Evolutionary conservation across 2,113 vertebrate species (phyloP).

Genomic region (Hyaena hyaena): DNA sequence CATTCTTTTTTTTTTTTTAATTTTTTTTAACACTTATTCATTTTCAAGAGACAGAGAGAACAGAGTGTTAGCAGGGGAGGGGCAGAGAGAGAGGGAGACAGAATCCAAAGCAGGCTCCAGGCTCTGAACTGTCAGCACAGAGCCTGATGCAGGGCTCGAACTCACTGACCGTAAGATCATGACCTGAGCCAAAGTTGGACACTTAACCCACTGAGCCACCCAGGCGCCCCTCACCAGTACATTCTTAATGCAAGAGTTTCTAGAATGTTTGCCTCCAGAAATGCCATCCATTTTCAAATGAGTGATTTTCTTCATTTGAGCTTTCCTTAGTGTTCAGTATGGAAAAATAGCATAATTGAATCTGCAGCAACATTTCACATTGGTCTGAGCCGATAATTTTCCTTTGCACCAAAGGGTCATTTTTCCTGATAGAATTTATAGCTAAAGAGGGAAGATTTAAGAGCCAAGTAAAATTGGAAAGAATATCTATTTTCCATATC

Average conservation of each 20-base stretch:
- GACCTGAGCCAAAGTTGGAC: too few species aligned
- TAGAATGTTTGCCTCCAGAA: slow-evolving; percentile 25
- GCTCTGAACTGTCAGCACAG: too few species aligned
- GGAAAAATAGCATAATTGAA: slow-evolving; percentile 34
- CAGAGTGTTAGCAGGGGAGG: too few species aligned
- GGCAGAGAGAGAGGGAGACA: too few species aligned
- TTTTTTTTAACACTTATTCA: too few species aligned
- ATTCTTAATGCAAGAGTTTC: background rate
- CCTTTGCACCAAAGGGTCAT: slow-evolving; percentile 23
- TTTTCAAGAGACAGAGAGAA: too few species aligned
- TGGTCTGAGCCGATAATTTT: slow-evolving; percentile 44
- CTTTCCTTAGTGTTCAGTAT: background rate
- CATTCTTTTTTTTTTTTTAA: background rate
- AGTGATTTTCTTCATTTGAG: slow-evolving; percentile 27
- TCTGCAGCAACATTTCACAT: slow-evolving; percentile 3
- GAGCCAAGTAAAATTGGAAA: background rate
- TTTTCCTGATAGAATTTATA: slow-evolving; percentile 48
- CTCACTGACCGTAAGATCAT: too few species aligned
- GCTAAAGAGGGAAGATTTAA: background rate
- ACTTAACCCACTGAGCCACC: too few species aligned
- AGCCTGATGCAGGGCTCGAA: too few species aligned
- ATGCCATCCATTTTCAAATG: slow-evolving; percentile 42
- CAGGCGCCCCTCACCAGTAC: background rate
- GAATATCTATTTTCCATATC: slow-evolving; percentile 44
- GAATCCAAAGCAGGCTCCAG: too few species aligned